Evolutionary conservation across 2,888 invertebrate genomes (phyloP), one percentile per base, ranked within the genome.

Genomic region (Rotaria socialis): DNA sequence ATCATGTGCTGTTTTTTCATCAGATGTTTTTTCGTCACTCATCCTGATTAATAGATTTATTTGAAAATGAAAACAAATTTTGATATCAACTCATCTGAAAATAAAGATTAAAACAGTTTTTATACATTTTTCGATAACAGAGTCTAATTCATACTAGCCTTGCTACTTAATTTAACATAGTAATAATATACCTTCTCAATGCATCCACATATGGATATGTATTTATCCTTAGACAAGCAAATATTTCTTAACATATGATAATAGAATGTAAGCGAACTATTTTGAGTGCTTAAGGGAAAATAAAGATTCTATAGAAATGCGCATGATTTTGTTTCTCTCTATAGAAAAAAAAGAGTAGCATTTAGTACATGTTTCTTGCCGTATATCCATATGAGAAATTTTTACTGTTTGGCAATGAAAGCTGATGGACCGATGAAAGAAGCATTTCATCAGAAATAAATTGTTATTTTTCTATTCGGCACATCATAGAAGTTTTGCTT

Each of bases 391-490:
- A n/a, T 27, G 60, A 60, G 11, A 27, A 11, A 60, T 27, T 19
- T 60, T 27, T 11, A 67, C 35, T 35, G n/a, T 67, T 67, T 5
- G 11, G 35, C 27, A 35, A 67, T 67, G 67, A 67, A 67, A 67
- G 67, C 27, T 67, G 67, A 67, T 67, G 35, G 67, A 67, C 3
- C 67, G 67, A 67, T 35, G 67, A 67, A 16, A 67, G 67, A 67
- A 67, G n/a, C 35, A 16, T 67, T 27, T n/a, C 67, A 67, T n/a
- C n/a, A 67, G 27, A 67, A 35, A 67, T 35, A 67, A 67, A 67
- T 67, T 67, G 24, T 55, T 55, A 55, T 67, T 67, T 27, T 35
- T 67, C 67, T 67, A 27, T 67, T 16, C 27, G 27, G 14, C 14
- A 10, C 16, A 67, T n/a, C n/a, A 14, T 27, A 67, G 67, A 67